Conservation (phyloP, 2,797 vertebrate species). For the Mareca strepera region DNA sequence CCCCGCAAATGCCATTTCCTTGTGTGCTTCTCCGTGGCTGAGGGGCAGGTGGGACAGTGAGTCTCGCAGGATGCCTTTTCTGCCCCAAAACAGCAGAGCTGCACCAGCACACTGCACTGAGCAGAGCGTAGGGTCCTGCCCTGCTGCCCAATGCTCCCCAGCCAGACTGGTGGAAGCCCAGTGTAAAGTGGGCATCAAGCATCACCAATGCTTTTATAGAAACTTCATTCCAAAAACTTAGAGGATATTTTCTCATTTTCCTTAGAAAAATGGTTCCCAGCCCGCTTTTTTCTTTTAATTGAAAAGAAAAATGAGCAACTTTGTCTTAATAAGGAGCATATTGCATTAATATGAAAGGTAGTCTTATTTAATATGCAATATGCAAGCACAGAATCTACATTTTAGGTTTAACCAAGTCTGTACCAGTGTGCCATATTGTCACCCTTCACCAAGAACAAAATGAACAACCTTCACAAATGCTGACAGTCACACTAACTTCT, state of each 20-base stretch:
- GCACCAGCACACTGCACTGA: rapidly evolving
- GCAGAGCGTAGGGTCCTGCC: rapidly evolving
- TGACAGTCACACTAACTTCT: background rate
- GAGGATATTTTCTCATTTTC: background rate
- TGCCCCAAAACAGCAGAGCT: background rate
- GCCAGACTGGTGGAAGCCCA: background rate
- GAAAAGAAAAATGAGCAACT: background rate
- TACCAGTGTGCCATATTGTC: background rate
- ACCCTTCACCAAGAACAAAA: background rate
- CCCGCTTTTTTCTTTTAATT: background rate
- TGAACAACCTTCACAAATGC: too few species aligned
- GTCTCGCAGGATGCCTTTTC: rapidly evolving
- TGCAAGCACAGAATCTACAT: background rate
- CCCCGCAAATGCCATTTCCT: background rate
- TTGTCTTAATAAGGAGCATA: background rate
- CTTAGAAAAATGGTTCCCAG: background rate
- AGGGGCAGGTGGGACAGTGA: rapidly evolving
- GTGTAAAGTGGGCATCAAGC: rapidly evolving
- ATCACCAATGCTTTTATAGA: background rate
- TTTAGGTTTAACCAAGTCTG: background rate
- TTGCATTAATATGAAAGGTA: too few species aligned
- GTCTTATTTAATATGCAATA: background rate
- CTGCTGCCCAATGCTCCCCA: rapidly evolving
- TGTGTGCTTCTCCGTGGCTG: rapidly evolving
- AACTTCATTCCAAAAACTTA: too few species aligned